phyloP scores from a whole-genome alignment of 2,797 vertebrate genomes.

The Microtus obscurus region DNA sequence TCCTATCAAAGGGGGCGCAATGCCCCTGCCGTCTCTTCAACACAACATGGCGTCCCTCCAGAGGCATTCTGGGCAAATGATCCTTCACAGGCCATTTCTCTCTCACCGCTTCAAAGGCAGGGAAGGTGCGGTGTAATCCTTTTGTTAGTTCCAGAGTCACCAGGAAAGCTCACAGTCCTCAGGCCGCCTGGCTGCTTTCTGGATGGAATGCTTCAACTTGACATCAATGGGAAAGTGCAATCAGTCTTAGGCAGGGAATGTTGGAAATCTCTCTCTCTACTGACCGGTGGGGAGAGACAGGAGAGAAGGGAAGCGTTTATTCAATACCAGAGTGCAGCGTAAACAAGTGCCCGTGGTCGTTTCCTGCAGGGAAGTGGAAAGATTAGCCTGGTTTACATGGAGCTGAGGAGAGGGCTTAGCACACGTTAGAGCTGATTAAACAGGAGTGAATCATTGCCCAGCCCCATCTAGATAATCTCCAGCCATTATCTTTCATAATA shows the following conservation, averaged over 20 bases:
- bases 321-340: slow-evolving; percentile 33
- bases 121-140: slow-evolving; percentile 32
- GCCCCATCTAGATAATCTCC: slow-evolving; percentile 56
- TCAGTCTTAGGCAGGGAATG: slow-evolving; percentile 56
- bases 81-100: slow-evolving; percentile 74
- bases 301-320: slow-evolving; percentile 63
- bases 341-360: slow-evolving; percentile 54
- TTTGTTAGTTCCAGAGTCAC: slow-evolving; percentile 63
- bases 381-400: slow-evolving; percentile 78
- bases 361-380: slow-evolving; percentile 70
- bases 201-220: slow-evolving; percentile 63
- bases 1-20: slow-evolving; percentile 47
- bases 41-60: slow-evolving; percentile 64
- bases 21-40: slow-evolving; percentile 49
- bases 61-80: slow-evolving; percentile 51
- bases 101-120: slow-evolving; percentile 32
- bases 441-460: slow-evolving; percentile 69
- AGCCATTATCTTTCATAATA: slow-evolving; percentile 63
- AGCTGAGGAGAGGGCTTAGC: slow-evolving; percentile 64
- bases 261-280: background rate
- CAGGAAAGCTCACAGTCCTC: slow-evolving; percentile 44
- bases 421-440: slow-evolving; percentile 72
- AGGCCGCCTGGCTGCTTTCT: slow-evolving; percentile 43
- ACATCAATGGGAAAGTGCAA: slow-evolving; percentile 72
- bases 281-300: slow-evolving; percentile 42